A percentile compares a stretch with the other conserved stretches of the same genome.
Conservation (phyloP, 2,113 vertebrate genomes). For the Herpetotheres cachinnans region DNA sequence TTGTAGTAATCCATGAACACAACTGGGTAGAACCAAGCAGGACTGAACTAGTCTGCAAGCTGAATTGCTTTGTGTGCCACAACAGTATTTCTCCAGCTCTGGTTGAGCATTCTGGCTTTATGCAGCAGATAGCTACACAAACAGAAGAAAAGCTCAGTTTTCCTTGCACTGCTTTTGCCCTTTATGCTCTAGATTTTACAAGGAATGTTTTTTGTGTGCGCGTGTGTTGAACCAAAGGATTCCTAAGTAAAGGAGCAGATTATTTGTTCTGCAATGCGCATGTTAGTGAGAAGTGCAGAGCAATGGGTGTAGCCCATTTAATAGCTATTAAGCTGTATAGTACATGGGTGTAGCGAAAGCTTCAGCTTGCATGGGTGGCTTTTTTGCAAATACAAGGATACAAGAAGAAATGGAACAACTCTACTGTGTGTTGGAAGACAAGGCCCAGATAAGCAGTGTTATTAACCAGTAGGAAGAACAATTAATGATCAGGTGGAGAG, state of each 20-base stretch:
- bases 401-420: background rate
- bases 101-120: background rate
- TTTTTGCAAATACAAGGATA: background rate
- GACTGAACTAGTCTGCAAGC: slow-evolving; percentile 14
- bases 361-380: background rate
- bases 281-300: background rate
- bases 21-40: slow-evolving; percentile 21
- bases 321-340: background rate
- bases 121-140: background rate
- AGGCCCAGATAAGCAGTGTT: background rate
- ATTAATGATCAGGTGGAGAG: background rate
- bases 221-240: background rate
- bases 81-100: background rate
- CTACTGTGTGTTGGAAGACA: background rate
- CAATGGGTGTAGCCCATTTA: background rate
- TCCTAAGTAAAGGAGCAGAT: background rate
- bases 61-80: slow-evolving; percentile 32
- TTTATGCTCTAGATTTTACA: background rate
- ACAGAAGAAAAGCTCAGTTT: background rate
- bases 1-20: slow-evolving; percentile 34
- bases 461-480: background rate
- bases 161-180: background rate
- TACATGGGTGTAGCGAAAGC: background rate
- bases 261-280: background rate
- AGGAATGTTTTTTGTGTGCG: background rate